Conservation (phyloP, 1,140 invertebrate species). For the Mizuhopecten yessoensis region DNA sequence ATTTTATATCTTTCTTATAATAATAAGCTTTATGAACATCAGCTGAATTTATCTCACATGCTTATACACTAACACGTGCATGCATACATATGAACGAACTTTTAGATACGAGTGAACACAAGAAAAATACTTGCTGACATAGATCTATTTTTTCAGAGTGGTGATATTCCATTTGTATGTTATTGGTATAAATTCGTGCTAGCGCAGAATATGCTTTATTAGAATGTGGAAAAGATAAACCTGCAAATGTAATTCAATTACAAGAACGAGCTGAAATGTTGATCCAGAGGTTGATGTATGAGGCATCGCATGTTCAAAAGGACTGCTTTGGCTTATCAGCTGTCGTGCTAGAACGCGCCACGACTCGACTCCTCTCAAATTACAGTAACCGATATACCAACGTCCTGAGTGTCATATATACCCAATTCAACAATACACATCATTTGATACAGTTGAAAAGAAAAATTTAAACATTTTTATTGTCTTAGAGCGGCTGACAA, state of each 20-base stretch:
- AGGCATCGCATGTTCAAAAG: background rate
- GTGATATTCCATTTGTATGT: too few species aligned
- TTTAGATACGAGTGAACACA: too few species aligned
- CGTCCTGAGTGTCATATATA: background rate
- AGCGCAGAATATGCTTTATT: background rate
- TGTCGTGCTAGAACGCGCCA: background rate
- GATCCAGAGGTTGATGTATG: background rate
- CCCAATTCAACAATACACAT: background rate
- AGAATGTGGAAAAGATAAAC: background rate
- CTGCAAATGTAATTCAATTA: background rate
- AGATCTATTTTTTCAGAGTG: too few species aligned
- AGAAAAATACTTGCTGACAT: too few species aligned
- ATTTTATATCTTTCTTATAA: too few species aligned
- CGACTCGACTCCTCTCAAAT: constrained; percentile 5
- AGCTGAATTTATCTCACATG: too few species aligned
- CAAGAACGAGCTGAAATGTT: background rate
- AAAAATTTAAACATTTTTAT: constrained; percentile 13
- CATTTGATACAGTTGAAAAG: constrained; percentile 39
- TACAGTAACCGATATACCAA: background rate
- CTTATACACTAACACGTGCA: too few species aligned
- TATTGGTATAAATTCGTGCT: too few species aligned
- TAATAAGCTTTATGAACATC: too few species aligned
- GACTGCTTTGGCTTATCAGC: background rate
- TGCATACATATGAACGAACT: too few species aligned
- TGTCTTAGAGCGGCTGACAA: background rate